Percentiles rank a stretch among this genome's conserved stretches.
Conservation (phyloP, 2,888 invertebrate species). For the Limnephilus lunatus region DNA sequence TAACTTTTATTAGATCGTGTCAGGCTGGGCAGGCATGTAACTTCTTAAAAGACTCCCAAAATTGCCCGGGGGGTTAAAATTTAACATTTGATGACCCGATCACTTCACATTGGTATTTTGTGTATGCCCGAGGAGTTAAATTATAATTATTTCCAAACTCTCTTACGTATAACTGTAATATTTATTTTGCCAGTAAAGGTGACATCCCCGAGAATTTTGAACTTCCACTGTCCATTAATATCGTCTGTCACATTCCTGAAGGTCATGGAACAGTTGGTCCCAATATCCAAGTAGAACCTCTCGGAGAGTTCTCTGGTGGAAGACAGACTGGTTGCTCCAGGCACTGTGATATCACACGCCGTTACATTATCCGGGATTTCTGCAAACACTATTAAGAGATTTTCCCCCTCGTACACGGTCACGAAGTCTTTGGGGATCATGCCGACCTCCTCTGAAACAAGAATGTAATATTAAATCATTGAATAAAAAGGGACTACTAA, state of each 20-base stretch:
- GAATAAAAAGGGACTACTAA: too few relatives aligned
- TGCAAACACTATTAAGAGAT: neutral
- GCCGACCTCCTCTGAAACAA: constrained; percentile 36
- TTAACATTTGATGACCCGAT: too few relatives aligned
- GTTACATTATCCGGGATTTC: neutral
- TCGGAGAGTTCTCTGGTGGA: neutral
- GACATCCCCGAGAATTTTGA: constrained; percentile 6
- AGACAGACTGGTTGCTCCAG: neutral
- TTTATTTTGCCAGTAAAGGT: neutral
- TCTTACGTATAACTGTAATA: constrained; percentile 12
- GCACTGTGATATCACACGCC: neutral
- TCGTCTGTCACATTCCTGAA: neutral
- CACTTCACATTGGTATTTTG: too few relatives aligned
- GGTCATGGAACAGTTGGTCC: neutral
- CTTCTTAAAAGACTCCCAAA: too few relatives aligned
- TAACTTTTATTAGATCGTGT: too few relatives aligned
- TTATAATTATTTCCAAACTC: neutral
- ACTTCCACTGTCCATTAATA: constrained; percentile 26
- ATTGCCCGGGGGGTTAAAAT: too few relatives aligned
- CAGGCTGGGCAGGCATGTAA: too few relatives aligned
- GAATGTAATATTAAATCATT: neutral
- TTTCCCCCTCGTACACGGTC: constrained; percentile 12
- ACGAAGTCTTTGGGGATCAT: neutral
- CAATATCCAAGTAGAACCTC: neutral
- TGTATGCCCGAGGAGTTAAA: too few relatives aligned